phyloP scores from a whole-genome alignment of 2,113 vertebrate genomes.

The Centrocercus urophasianus region DNA sequence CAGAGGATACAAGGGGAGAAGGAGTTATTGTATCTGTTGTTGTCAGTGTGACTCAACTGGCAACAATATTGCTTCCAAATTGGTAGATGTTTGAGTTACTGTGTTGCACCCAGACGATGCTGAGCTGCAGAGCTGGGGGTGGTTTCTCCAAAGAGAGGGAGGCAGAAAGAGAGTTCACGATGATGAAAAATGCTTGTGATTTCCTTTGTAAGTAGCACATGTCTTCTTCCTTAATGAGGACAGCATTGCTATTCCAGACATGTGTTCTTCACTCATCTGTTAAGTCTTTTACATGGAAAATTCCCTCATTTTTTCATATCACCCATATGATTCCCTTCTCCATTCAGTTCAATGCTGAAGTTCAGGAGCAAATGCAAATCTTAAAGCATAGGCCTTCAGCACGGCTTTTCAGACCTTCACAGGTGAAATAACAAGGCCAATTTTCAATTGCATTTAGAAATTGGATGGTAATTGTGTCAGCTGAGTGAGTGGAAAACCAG shows the following conservation, averaged over 20 bases:
- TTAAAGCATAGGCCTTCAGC: not conserved
- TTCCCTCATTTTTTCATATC: not conserved
- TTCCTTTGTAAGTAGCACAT: not conserved
- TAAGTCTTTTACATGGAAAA: not conserved
- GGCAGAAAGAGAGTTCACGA: not conserved
- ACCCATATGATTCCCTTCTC: not conserved
- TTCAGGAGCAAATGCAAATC: not conserved
- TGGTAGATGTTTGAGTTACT: not conserved
- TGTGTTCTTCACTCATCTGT: not conserved
- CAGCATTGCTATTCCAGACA: not conserved
- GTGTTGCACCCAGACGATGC: not conserved
- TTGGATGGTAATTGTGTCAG: not conserved
- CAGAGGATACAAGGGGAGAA: not conserved
- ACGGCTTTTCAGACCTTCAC: not conserved
- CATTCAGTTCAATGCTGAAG: not conserved
- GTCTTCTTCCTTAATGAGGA: not conserved
- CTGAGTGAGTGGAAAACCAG: not conserved
- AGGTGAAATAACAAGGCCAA: not conserved
- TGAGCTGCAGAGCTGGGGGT: not conserved
- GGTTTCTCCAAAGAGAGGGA: not conserved
- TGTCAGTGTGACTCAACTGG: constrained; percentile 44
- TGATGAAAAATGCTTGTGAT: not conserved
- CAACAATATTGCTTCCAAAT: constrained; percentile 44
- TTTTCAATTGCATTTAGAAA: not conserved
- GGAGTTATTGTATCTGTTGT: constrained; percentile 30